phyloP scores from a whole-genome alignment of 2,113 vertebrate species.

The Thamnaconus septentrionalis region DNA sequence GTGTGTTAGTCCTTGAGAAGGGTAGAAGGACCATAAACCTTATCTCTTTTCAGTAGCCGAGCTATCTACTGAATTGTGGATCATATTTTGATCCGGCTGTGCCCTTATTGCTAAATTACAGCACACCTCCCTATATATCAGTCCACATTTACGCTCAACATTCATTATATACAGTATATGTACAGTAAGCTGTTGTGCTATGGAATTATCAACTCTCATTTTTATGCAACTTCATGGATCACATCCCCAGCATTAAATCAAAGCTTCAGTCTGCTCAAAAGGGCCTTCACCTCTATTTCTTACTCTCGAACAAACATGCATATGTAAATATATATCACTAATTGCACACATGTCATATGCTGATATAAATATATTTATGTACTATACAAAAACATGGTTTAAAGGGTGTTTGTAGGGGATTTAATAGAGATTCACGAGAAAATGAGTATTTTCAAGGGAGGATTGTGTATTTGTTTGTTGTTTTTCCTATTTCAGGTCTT shows the following conservation, averaged over 20 bases:
- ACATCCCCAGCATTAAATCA: constrained; percentile 26
- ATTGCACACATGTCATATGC: too few relatives aligned
- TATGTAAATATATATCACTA: too few relatives aligned
- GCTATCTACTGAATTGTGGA: constrained; percentile 34
- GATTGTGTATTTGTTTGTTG: too few relatives aligned
- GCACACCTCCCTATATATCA: constrained; percentile 34
- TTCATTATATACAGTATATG: constrained; percentile 27
- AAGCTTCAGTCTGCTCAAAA: constrained; percentile 11
- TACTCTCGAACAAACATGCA: too few relatives aligned
- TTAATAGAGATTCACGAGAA: too few relatives aligned
- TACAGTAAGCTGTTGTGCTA: not conserved
- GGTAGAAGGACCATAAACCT: constrained; percentile 40
- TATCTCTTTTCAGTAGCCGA: constrained; percentile 23
- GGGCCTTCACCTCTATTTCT: not conserved
- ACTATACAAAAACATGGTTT: too few relatives aligned
- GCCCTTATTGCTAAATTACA: constrained; percentile 40
- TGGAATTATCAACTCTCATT: constrained; percentile 15
- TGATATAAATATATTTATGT: too few relatives aligned
- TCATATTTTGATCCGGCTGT: constrained; percentile 43
- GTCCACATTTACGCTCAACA: constrained; percentile 26
- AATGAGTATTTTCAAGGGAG: too few relatives aligned
- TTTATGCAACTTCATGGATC: constrained; percentile 11
- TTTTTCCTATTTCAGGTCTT: not conserved
- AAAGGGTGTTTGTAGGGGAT: too few relatives aligned
- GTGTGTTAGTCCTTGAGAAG: constrained; percentile 57